Conservation (phyloP, 64 coral and sea anemone genomes). For the Trachythela sp. region DNA sequence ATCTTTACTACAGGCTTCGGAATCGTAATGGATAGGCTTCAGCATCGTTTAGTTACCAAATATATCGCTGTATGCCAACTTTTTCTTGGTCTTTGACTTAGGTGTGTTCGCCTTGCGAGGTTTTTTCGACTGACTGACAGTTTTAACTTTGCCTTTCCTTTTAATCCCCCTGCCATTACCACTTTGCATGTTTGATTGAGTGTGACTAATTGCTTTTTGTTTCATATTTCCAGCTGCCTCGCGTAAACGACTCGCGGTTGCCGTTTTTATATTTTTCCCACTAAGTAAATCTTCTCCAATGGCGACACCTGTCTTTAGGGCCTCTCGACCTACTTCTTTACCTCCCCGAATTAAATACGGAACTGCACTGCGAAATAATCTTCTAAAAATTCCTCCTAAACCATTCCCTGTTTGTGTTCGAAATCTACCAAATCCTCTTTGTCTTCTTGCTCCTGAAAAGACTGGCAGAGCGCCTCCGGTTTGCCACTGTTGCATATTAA, state of each 20-base stretch:
- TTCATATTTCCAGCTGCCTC: neutral
- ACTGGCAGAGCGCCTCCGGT: too few species aligned
- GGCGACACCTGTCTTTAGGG: neutral
- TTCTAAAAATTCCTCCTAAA: neutral
- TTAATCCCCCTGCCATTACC: neutral
- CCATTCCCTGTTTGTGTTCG: neutral
- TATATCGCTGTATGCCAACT: neutral
- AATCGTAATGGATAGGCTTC: too few species aligned
- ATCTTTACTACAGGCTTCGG: neutral
- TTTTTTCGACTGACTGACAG: neutral
- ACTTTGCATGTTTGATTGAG: neutral
- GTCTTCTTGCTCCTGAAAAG: neutral
- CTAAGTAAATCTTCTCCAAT: neutral
- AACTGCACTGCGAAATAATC: conserved; percentile 1
- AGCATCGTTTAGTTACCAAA: neutral
- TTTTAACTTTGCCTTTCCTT: neutral
- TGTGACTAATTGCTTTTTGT: neutral
- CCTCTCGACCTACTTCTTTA: neutral
- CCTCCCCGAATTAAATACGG: neutral
- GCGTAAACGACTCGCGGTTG: neutral
- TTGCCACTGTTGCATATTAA: too few species aligned
- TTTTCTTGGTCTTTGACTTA: neutral
- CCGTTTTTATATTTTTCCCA: neutral
- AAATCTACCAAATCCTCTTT: neutral
- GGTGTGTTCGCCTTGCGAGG: neutral